phyloP scores from a whole-genome alignment of 2,888 invertebrate genomes.

The Pandemis cinnamomeana region DNA sequence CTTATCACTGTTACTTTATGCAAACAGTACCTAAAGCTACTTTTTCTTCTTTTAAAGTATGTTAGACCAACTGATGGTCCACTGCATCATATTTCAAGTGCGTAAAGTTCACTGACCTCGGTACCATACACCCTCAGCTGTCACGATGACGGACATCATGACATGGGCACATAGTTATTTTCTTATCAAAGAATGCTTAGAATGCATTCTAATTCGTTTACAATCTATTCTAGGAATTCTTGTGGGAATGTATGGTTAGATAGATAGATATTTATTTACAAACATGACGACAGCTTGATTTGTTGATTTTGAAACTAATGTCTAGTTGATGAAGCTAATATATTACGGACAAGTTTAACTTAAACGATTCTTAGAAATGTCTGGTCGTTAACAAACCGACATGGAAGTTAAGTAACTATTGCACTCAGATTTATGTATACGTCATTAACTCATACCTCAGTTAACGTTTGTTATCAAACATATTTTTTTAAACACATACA shows the following conservation, averaged over 20 bases:
- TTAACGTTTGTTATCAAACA: not conserved
- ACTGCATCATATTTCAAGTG: not conserved
- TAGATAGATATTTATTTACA: not conserved
- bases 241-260: slow-evolving; percentile 30
- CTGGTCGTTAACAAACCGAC: not conserved
- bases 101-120: not conserved
- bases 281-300: slow-evolving; percentile 9
- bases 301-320: slow-evolving; percentile 19
- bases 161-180: slow-evolving; percentile 22
- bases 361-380: not conserved
- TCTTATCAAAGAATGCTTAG: slow-evolving; percentile 15
- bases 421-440: not conserved
- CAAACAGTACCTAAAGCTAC: not conserved
- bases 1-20: not conserved
- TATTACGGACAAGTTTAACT: slow-evolving; percentile 1
- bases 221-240: slow-evolving; percentile 28
- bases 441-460: not conserved
- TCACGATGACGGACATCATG: slow-evolving; percentile 4
- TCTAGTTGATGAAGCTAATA: slow-evolving; percentile 1
- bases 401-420: not conserved
- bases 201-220: slow-evolving; percentile 38
- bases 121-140: not conserved
- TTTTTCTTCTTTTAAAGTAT: not conserved
- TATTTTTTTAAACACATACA: not conserved
- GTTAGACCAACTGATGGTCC: not conserved